A percentile compares a stretch with the other conserved stretches of the same genome.
Conservation (phyloP, 2,797 vertebrate species). For the Acanthurus tractus region DNA sequence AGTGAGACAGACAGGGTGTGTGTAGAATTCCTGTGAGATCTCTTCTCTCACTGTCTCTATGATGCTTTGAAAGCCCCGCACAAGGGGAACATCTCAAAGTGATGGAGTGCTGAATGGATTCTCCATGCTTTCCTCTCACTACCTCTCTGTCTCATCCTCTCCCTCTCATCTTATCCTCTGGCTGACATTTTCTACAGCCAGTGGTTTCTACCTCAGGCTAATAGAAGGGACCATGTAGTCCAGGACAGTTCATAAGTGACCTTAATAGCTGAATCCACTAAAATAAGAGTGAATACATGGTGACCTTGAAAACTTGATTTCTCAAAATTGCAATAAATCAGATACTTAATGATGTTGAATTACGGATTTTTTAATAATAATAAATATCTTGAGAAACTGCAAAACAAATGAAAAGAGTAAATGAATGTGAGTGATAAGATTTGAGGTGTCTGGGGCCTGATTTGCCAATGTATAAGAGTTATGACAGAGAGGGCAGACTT, state of each 20-base stretch:
- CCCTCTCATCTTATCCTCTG: conserved; percentile 21
- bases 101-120: conserved; percentile 39
- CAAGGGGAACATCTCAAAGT: conserved; percentile 40
- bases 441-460: too few species aligned
- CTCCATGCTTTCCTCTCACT: conserved; percentile 36
- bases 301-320: background rate
- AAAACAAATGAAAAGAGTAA: background rate
- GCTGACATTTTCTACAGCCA: conserved; percentile 21
- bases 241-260: conserved; percentile 16
- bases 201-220: conserved; percentile 17
- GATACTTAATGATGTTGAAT: background rate
- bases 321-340: background rate
- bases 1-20: conserved; percentile 24
- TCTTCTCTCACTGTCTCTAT: background rate
- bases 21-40: conserved; percentile 50
- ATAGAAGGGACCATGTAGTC: background rate
- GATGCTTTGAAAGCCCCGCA: conserved; percentile 40
- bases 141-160: conserved; percentile 6
- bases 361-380: background rate
- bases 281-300: background rate
- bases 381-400: background rate
- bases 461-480: background rate
- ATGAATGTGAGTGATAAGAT: too few species aligned
- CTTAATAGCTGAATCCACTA: background rate
- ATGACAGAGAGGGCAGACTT: background rate